phyloP scores from a whole-genome alignment of 2,797 vertebrate species.

The Sebastes trivittatus region DNA sequence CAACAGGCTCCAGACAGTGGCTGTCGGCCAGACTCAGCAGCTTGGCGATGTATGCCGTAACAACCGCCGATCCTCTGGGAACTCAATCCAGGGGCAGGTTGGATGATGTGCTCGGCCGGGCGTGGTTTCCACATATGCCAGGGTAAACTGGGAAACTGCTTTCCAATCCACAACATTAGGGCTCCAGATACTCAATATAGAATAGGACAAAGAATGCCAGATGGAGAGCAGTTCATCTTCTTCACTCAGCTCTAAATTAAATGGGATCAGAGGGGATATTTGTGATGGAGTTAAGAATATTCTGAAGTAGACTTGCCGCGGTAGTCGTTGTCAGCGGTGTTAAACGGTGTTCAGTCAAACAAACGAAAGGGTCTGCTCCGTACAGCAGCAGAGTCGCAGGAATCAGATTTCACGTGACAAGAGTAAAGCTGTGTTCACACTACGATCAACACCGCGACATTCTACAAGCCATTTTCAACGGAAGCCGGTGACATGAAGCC shows the following conservation, averaged over 20 bases:
- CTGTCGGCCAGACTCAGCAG: conserved; percentile 59
- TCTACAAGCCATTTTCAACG: too few relatives aligned
- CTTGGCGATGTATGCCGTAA: conserved; percentile 58
- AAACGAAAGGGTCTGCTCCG: neutral
- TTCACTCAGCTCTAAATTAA: conserved; percentile 22
- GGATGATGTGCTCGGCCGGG: conserved; percentile 74
- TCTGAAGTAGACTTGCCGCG: neutral
- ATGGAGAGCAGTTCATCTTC: conserved; percentile 37
- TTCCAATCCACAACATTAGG: conserved; percentile 46
- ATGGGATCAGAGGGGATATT: conserved; percentile 9
- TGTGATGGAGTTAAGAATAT: neutral
- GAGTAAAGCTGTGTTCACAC: neutral
- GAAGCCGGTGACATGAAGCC: too few relatives aligned
- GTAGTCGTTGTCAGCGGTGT: neutral
- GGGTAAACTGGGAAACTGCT: conserved; percentile 58
- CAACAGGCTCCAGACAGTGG: conserved; percentile 51
- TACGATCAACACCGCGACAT: too few relatives aligned
- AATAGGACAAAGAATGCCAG: conserved; percentile 41
- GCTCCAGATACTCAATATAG: conserved; percentile 45
- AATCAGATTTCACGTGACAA: neutral
- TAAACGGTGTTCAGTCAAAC: neutral
- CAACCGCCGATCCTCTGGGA: conserved; percentile 61
- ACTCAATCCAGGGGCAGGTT: conserved; percentile 67
- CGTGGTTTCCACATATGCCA: conserved; percentile 73
- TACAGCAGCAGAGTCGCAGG: neutral